Conservation (phyloP, 2,113 vertebrate genomes). For the Campylorhamphus procurvoides region DNA sequence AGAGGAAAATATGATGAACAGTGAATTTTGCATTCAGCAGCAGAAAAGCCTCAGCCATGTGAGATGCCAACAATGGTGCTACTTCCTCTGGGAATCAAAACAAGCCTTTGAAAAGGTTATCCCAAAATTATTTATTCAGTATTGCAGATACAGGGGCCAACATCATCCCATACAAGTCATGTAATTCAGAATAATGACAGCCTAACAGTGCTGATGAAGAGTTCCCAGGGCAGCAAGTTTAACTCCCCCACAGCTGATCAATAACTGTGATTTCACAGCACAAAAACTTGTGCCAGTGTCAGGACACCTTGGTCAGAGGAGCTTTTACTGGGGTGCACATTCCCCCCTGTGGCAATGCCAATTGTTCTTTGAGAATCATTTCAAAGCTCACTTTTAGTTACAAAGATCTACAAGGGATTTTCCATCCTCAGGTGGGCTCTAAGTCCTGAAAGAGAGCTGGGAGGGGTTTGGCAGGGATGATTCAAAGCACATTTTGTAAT, state of each 20-base stretch:
- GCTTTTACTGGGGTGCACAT: background rate
- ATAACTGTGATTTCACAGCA: background rate
- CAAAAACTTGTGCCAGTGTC: background rate
- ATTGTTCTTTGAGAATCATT: background rate
- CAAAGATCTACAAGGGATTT: background rate
- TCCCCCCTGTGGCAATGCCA: background rate
- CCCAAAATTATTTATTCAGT: background rate
- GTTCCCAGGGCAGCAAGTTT: background rate
- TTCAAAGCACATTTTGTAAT: background rate
- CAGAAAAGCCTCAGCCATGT: background rate
- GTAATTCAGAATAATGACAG: background rate
- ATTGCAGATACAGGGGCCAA: background rate
- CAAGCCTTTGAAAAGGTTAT: background rate
- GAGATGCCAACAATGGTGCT: background rate
- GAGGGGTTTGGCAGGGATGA: background rate
- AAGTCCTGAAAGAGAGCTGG: background rate
- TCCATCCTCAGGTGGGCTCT: background rate
- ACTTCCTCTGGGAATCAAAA: background rate
- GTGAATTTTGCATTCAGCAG: background rate
- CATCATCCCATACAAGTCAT: background rate
- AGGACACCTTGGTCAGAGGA: background rate
- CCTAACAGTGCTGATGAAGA: background rate
- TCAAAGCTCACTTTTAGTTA: background rate
- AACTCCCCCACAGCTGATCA: background rate
- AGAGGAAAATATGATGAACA: background rate